phyloP scores from a whole-genome alignment of 2,113 vertebrate genomes.

The Oreochromis spilurus region DNA sequence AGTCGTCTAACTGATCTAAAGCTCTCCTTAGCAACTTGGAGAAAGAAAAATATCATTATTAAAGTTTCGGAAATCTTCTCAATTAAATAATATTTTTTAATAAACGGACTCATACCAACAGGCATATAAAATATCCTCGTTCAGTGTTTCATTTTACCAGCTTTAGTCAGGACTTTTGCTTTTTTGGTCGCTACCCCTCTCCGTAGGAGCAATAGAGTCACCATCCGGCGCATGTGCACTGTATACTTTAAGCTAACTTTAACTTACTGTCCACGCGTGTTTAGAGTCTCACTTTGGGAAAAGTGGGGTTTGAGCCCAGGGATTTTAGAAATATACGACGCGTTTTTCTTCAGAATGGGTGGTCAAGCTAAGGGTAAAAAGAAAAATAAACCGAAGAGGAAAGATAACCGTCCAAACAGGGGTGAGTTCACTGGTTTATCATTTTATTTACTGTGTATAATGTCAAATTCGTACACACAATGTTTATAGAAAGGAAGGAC shows the following conservation, averaged over 20 bases:
- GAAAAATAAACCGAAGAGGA: slow-evolving; percentile 71
- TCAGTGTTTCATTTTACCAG: background rate
- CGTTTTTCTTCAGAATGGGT: slow-evolving; percentile 60
- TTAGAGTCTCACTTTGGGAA: background rate
- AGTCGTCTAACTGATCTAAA: background rate
- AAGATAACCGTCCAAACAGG: slow-evolving; percentile 48
- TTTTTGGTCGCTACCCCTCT: background rate
- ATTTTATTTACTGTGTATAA: background rate
- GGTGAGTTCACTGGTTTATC: slow-evolving; percentile 37
- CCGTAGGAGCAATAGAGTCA: slow-evolving; percentile 24
- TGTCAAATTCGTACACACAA: background rate
- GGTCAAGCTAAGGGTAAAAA: slow-evolving; percentile 76
- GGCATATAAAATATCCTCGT: fast-evolving
- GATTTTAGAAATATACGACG: background rate
- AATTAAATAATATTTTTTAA: background rate
- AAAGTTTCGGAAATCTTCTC: fast-evolving
- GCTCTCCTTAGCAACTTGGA: background rate
- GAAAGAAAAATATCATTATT: fast-evolving
- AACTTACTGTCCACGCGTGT: slow-evolving; percentile 34
- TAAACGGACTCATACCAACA: fast-evolving
- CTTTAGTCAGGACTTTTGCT: background rate
- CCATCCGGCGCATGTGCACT: slow-evolving; percentile 31
- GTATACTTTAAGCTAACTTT: background rate
- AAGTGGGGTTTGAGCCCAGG: background rate
- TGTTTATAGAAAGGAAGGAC: background rate